phyloP scores from a whole-genome alignment of 1,140 invertebrate genomes.

The Drosophila oshimai region DNA sequence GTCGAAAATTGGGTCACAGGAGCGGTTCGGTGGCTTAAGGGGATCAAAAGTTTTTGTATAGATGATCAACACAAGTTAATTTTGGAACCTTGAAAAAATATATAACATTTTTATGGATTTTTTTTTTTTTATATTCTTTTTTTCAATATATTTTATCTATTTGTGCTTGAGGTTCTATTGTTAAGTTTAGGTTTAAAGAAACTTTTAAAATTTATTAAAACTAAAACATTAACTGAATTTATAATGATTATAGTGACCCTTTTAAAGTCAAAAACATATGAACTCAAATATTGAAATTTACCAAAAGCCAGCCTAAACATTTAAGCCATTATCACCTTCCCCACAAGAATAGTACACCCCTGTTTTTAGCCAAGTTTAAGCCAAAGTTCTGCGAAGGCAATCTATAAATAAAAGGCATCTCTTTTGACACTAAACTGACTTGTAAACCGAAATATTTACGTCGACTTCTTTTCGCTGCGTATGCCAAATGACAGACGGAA shows the following conservation, averaged over 20 bases:
- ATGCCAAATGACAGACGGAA: slow-evolving; percentile 61
- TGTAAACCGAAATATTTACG: slow-evolving; percentile 75
- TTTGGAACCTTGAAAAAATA: too few species aligned
- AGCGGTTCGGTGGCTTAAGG: slow-evolving; percentile 22
- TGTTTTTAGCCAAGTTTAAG: not conserved
- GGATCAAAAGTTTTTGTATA: not conserved
- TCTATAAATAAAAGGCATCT: slow-evolving; percentile 72
- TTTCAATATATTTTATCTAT: too few species aligned
- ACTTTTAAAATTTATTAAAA: too few species aligned
- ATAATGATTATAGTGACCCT: too few species aligned
- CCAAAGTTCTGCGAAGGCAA: slow-evolving; percentile 17
- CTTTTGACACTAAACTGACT: slow-evolving; percentile 77
- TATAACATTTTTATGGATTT: too few species aligned
- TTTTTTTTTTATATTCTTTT: too few species aligned
- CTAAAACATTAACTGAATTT: too few species aligned
- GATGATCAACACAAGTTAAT: too few species aligned
- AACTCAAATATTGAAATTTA: too few species aligned
- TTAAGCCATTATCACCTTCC: not conserved
- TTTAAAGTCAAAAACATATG: too few species aligned
- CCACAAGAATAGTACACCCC: not conserved
- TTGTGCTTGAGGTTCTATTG: too few species aligned
- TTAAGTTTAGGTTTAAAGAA: too few species aligned
- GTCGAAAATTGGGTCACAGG: slow-evolving; percentile 22
- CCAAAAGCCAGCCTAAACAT: not conserved
- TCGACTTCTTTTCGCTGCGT: slow-evolving; percentile 34